Conservation (phyloP, 2,797 vertebrate genomes). For the Crax fasciolata region DNA sequence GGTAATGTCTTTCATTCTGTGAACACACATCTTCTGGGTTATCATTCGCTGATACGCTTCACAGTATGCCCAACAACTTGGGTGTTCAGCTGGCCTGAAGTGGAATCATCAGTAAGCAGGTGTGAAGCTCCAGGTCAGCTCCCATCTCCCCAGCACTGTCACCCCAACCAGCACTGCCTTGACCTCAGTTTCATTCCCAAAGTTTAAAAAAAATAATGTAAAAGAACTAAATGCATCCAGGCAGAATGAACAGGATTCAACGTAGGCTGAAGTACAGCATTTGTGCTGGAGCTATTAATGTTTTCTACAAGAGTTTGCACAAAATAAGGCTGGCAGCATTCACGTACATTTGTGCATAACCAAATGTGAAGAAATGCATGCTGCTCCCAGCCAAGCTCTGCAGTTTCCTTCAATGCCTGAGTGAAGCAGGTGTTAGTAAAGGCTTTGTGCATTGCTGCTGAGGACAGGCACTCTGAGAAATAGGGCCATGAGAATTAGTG, state of each 20-base stretch:
- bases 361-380: neutral
- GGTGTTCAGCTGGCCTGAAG: neutral
- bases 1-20: neutral
- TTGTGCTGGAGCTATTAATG: constrained; percentile 12
- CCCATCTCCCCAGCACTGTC: neutral
- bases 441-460: neutral
- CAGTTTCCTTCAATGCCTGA: neutral
- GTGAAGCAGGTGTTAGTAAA: neutral
- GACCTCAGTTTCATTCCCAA: neutral
- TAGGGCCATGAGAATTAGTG: neutral
- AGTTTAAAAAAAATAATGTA: neutral
- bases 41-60: neutral
- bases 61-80: neutral
- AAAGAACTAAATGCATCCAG: neutral
- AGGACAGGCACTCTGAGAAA: neutral
- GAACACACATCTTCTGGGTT: neutral
- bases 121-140: neutral
- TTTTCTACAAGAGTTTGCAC: neutral
- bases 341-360: neutral
- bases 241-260: neutral
- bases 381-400: constrained; percentile 11
- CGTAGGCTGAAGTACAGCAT: neutral
- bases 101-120: neutral
- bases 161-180: neutral
- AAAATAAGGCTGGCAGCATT: constrained; percentile 20